Conservation (phyloP, 1,140 invertebrate species). For the Drosophila asahinai region DNA sequence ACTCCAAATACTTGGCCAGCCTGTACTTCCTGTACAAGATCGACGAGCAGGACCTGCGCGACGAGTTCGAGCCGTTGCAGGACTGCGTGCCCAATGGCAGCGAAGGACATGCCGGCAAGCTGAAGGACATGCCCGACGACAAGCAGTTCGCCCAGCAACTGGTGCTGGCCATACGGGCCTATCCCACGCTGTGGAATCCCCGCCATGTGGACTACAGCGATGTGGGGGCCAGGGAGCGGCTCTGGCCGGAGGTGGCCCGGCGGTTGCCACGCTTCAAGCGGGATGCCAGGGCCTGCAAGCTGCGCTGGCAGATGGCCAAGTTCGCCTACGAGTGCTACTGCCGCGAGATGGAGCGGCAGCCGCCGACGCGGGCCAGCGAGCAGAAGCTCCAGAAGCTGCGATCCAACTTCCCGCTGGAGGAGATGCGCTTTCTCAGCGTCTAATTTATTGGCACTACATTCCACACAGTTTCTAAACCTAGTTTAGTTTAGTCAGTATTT, state of each 20-base stretch:
- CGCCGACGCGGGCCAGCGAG: conserved; percentile 55
- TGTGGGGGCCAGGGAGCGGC: conserved; percentile 62
- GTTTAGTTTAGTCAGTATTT: conserved; percentile 12
- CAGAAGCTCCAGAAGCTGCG: conserved; percentile 65
- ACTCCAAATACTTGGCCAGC: conserved; percentile 78
- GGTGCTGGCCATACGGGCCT: conserved; percentile 57
- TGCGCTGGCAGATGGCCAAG: conserved; percentile 79
- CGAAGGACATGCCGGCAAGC: conserved; percentile 21
- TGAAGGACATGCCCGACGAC: conserved; percentile 78
- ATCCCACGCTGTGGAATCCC: conserved; percentile 74
- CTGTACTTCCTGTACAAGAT: conserved; percentile 81
- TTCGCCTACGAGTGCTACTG: conserved; percentile 75
- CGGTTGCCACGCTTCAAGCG: conserved; percentile 68
- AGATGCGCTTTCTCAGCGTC: conserved; percentile 71
- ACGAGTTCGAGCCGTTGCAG: conserved; percentile 73
- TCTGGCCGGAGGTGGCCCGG: conserved; percentile 71
- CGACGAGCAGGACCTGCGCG: conserved; percentile 75
- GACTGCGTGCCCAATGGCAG: conserved; percentile 44
- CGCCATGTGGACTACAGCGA: conserved; percentile 70
- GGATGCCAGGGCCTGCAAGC: conserved; percentile 64
- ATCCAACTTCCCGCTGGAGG: conserved; percentile 72
- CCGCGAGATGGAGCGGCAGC: conserved; percentile 63
- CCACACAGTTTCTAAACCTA: conserved; percentile 1
- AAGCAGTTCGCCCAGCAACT: conserved; percentile 72
- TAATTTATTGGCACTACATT: conserved; percentile 27